These are phyloP conservation scores for Lithosia quadra DNA, from an alignment of 2,888 invertebrate species.

Conservation along the genomic window DNA sequence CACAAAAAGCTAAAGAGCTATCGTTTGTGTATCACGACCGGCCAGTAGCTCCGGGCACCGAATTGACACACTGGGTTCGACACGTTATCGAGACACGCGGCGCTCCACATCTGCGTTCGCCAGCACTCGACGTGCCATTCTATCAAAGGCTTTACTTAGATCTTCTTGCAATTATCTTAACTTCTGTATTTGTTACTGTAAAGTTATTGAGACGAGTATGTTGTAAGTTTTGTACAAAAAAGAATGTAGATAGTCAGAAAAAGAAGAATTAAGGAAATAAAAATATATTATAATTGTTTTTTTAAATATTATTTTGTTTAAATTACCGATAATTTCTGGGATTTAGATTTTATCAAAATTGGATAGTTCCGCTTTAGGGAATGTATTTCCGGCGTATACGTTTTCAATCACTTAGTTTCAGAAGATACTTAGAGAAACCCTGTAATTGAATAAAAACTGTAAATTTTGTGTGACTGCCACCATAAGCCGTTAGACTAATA, in stretches of 20 bases:
- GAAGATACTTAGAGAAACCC: no score
- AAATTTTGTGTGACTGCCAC: no score
- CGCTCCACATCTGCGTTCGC: conserved; percentile 63
- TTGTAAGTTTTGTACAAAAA: conserved; percentile 1
- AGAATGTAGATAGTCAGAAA: conserved; percentile 2
- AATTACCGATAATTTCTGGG: neutral
- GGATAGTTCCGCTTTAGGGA: no score
- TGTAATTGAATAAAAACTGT: no score
- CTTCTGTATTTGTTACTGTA: neutral
- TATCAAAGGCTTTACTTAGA: conserved; percentile 66
- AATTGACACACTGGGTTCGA: conserved; percentile 63
- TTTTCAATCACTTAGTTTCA: no score
- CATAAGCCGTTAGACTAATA: no score
- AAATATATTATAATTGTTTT: neutral
- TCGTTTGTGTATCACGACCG: conserved; percentile 63
- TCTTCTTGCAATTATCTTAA: conserved; percentile 17
- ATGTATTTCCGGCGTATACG: neutral
- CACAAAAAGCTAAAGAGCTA: conserved; percentile 52
- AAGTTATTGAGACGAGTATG: neutral
- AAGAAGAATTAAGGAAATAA: conserved; percentile 6
- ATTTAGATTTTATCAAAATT: no score
- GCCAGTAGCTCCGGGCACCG: conserved; percentile 52
- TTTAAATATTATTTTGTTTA: neutral
- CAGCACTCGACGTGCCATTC: conserved; percentile 56
- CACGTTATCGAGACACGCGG: conserved; percentile 61